Evolutionary conservation across 2,888 invertebrate species (phyloP).

Genomic region (Elegia similella): DNA sequence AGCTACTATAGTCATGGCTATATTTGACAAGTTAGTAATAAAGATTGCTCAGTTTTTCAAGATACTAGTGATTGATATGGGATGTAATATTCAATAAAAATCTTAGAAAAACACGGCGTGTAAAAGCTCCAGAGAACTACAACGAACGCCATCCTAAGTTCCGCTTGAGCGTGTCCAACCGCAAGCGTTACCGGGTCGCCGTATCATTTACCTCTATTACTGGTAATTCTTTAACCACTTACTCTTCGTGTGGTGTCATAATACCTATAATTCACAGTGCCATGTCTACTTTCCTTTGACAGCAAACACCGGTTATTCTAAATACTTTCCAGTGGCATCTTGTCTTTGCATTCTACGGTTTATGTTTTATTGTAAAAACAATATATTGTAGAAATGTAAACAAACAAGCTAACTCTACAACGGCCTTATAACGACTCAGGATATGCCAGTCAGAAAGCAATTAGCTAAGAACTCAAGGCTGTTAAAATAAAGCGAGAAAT

Average conservation of each 20-base stretch:
- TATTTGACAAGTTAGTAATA: too few species aligned
- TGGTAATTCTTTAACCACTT: conserved; percentile 29
- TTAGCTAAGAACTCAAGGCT: neutral
- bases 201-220: conserved; percentile 2
- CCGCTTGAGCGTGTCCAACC: neutral
- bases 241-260: neutral
- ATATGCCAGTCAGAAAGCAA: neutral
- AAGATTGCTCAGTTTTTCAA: too few species aligned
- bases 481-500: neutral
- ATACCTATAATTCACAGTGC: neutral
- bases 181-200: neutral
- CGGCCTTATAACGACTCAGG: neutral
- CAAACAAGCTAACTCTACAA: neutral
- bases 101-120: too few species aligned
- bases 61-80: too few species aligned
- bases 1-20: too few species aligned
- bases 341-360: neutral
- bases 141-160: neutral
- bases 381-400: too few species aligned
- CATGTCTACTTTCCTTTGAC: conserved; percentile 7
- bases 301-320: neutral
- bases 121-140: neutral
- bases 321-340: neutral
- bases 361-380: neutral
- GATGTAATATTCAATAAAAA: too few species aligned